Conservation (phyloP, 2,113 vertebrate genomes). For the Zapornia atra region DNA sequence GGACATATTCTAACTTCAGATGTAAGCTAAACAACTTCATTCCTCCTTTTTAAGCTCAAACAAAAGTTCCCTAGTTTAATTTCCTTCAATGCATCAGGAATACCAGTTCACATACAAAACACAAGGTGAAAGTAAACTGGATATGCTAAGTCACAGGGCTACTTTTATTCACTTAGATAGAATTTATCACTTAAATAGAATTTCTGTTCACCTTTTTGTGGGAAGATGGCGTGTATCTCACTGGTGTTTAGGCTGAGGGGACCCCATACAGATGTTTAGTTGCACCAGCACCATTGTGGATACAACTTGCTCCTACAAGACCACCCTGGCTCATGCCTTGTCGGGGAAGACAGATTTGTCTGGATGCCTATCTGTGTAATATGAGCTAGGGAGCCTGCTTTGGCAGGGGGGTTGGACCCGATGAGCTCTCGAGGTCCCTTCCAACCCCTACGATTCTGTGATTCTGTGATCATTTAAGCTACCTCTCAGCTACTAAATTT, state of each 20-base stretch:
- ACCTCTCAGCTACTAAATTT: neutral
- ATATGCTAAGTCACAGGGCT: neutral
- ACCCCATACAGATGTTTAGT: neutral
- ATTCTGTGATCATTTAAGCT: neutral
- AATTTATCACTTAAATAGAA: too few species aligned
- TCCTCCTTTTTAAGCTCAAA: neutral
- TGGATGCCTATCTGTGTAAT: too few species aligned
- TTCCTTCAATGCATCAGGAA: neutral
- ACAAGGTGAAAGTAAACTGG: neutral
- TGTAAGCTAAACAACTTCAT: neutral
- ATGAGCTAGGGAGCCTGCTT: too few species aligned
- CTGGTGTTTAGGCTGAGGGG: neutral
- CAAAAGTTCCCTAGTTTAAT: neutral
- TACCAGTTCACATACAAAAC: neutral
- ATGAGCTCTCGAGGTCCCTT: too few species aligned
- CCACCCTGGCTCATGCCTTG: too few species aligned
- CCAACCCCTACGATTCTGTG: too few species aligned
- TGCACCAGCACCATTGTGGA: neutral
- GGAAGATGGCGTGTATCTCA: neutral
- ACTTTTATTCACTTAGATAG: neutral
- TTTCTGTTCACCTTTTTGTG: neutral
- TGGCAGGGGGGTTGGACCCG: too few species aligned
- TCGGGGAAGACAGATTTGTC: too few species aligned
- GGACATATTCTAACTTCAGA: neutral
- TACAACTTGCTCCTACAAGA: too few species aligned